Evolutionary conservation across 1,140 invertebrate species (phyloP), one percentile per base, ranked within the genome.

Genomic region (Ceratitis capitata): DNA sequence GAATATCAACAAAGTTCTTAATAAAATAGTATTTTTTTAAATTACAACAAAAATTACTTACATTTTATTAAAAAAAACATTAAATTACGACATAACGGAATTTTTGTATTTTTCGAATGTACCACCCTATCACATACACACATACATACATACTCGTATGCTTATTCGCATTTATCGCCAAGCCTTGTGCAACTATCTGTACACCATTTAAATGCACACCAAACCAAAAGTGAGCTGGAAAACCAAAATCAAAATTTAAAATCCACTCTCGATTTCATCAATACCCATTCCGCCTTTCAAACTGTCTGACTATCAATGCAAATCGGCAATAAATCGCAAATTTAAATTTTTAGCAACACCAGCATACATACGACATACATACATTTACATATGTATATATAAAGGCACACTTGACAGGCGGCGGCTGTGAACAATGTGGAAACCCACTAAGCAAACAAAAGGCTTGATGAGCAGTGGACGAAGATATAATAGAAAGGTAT

Each of bases 281-380:
- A 42, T 2, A 26, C 23, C 47, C 16, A 42, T 4, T 45, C 42
- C 32, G 78, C 12, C 47, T 14, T 7, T 14, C 47, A 7, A 49
- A 9, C 42, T n/a, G 32, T 5, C 32, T 47, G 83, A n/a, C 83
- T 45, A 51, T 83, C 49, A 16, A 19, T 83, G 82, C 26, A 64
- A 84, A 84, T 84, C 83, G 39, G 83, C 83, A 84, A 84, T 84
- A 84, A 84, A 84, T 84, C 83, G 83, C 51, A 84, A 64, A 84
- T 84, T 84, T 64, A 64, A 61, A 84, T 53, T 53, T 47, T 45
- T 84, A 53, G 49, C 69, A 78, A 78, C 39, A 78, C 42, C 51
- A 26, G 53, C 82, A 83, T n/a, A n/a, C n/a, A 83, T 83, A 3
- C 39, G 47, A 82, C 45, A 47, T 6, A 47, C 45, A 47, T n/a